A percentile compares a stretch with the other conserved stretches of the same genome.
Evolutionary conservation across 1,140 invertebrate genomes (phyloP).

Genomic region (Liolophura sinensis): DNA sequence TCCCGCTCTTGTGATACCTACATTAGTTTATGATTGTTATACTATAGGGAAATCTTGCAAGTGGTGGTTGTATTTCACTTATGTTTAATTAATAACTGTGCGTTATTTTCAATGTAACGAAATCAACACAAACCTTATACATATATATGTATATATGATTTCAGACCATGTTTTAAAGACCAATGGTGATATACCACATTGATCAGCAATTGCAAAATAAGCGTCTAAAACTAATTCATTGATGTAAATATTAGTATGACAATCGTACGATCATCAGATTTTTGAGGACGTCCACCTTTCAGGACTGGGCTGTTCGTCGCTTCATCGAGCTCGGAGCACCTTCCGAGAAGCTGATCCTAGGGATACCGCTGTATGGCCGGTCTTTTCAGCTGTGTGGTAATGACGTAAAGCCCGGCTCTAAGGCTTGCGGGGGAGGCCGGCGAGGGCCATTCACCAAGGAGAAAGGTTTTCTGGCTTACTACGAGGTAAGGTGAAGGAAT

Average conservation of each 20-base stretch:
- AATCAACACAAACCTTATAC: too few relatives aligned
- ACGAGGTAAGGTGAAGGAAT: conserved; percentile 28
- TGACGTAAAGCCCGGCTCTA: conserved; percentile 66
- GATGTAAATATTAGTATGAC: neutral
- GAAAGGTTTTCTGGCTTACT: conserved; percentile 38
- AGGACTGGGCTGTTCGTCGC: conserved; percentile 38
- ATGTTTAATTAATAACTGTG: too few relatives aligned
- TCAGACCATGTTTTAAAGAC: too few relatives aligned
- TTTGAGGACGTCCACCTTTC: neutral
- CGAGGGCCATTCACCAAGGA: conserved; percentile 35
- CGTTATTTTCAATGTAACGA: too few relatives aligned
- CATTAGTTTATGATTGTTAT: too few relatives aligned
- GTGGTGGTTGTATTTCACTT: too few relatives aligned
- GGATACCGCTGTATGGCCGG: conserved; percentile 89
- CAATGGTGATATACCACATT: neutral
- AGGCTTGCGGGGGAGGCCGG: conserved; percentile 69
- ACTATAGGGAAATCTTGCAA: too few relatives aligned
- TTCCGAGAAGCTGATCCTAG: conserved; percentile 78
- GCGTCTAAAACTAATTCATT: neutral
- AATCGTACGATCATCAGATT: too few relatives aligned
- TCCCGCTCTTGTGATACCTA: too few relatives aligned
- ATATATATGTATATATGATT: too few relatives aligned
- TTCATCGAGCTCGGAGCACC: conserved; percentile 80
- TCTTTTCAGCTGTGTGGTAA: conserved; percentile 77
- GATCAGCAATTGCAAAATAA: neutral